phyloP scores from a whole-genome alignment of 37 sponge, comb jelly and placozoan species.

The Tethya wilhelma region DNA sequence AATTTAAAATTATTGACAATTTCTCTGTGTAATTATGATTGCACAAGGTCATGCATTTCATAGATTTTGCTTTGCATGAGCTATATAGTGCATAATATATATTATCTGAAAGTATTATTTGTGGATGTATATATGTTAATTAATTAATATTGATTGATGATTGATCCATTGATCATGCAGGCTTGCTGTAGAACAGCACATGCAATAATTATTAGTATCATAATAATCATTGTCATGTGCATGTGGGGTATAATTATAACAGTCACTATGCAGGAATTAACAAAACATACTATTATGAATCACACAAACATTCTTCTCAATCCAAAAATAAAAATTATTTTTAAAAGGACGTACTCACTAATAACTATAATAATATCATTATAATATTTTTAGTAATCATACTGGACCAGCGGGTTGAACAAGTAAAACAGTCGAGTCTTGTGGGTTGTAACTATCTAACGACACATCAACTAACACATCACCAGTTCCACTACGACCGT shows the following conservation, averaged over 20 bases:
- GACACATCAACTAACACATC: no score
- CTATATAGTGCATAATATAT: not conserved
- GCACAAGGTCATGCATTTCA: not conserved
- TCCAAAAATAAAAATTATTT: not conserved
- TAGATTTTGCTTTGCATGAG: not conserved
- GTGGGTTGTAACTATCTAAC: no score
- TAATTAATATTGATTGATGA: not conserved
- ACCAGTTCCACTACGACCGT: no score
- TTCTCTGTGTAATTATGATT: not conserved
- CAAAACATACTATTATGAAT: no score
- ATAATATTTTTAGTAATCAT: no score
- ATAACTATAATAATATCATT: not conserved
- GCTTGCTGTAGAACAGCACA: not conserved
- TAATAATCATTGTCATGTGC: not conserved
- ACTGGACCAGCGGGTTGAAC: not conserved
- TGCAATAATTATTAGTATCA: not conserved
- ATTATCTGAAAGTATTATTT: not conserved
- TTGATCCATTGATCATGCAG: no score
- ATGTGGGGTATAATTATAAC: no score
- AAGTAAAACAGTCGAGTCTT: no score
- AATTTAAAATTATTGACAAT: no score
- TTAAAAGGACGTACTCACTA: not conserved
- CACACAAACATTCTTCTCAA: no score
- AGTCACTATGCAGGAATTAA: no score
- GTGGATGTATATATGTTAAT: not conserved